Base-by-base conservation (phyloP, 2,797 vertebrate genomes). In the Anableps anableps region DNA sequence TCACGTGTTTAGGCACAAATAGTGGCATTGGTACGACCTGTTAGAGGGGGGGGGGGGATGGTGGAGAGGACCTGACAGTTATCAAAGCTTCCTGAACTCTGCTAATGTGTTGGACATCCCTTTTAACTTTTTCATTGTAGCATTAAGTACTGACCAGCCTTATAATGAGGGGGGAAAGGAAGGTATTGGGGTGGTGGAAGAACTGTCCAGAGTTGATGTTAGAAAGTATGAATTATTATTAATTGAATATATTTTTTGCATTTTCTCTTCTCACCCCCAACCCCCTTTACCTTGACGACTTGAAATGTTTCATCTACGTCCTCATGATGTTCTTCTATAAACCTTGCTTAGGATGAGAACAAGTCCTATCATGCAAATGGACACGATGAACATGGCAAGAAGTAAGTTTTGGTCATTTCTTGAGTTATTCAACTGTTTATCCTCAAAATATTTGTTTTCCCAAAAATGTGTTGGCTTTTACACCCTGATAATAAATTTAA, bases 281-380 rank as follows among this genome's bases (percentile, higher is more conserved):
- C 93, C 94, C 94, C 90, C 93, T 93, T 94, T 97, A 94, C 95
- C 97, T 97, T 99, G 97, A 97, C 97, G 96, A 97, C 97, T 98
- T 99, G 97, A 97, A 98, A 96, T 99, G 96, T 99, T 97, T 97
- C 97, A 96, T 94, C 97, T 98, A 96, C 98, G 97, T 97, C 97
- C 97, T 99, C 97, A 99, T 95, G 97, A 98, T 99, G 97, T 99
- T 99, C 97, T 99, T 97, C 97, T 99, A 98, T 99, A 97, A 97
- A 99, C 98, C 97, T 96, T 98, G 97, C 97, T 98, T 98, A 99
- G 99, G 99, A 99, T 97, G 99, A 99, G 97, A 97, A 97, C 97
- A 99, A 99, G 96, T 96, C 98, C 96, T 98, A 97, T 97, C 98
- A 97, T 98, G 97, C 98, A 95, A 99, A 99, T 81, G 98, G 98